A percentile compares a stretch with the other conserved stretches of the same genome.
Conservation (phyloP, 2,888 invertebrate genomes). For the Cecidostiba fungosa region DNA sequence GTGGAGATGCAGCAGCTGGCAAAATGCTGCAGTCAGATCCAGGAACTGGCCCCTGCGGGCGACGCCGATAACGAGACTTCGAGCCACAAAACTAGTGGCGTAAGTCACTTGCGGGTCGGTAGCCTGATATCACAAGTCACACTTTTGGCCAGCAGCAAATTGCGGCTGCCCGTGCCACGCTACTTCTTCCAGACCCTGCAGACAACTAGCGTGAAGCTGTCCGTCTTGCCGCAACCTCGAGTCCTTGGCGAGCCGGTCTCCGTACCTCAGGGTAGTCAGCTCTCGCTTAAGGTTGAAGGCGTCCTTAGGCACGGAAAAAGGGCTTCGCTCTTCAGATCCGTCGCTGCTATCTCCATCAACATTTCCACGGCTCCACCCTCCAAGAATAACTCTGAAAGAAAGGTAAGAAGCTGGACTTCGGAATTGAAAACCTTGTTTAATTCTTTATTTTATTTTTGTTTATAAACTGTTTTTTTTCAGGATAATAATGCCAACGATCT, state of each 20-base stretch:
- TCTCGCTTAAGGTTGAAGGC: constrained; percentile 96
- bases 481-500: constrained; percentile 82
- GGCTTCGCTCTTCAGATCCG: constrained; percentile 86
- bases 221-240: constrained; percentile 90
- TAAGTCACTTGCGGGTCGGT: constrained; percentile 80
- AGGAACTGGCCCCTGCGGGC: constrained; percentile 77
- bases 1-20: constrained; percentile 78
- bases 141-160: constrained; percentile 80
- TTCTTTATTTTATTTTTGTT: neutral
- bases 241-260: constrained; percentile 91
- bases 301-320: constrained; percentile 89
- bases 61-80: constrained; percentile 74
- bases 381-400: constrained; percentile 81
- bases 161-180: constrained; percentile 85
- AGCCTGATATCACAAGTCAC: constrained; percentile 82
- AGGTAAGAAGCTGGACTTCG: constrained; percentile 58
- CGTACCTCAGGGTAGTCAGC: constrained; percentile 90
- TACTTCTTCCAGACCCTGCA: constrained; percentile 93
- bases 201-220: constrained; percentile 90
- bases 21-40: constrained; percentile 74
- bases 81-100: constrained; percentile 75
- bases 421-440: constrained; percentile 18
- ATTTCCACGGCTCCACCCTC: constrained; percentile 83
- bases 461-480: constrained; percentile 69
- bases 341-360: constrained; percentile 87